phyloP scores from a whole-genome alignment of 1,140 invertebrate species.

The Drosophila parvula region DNA sequence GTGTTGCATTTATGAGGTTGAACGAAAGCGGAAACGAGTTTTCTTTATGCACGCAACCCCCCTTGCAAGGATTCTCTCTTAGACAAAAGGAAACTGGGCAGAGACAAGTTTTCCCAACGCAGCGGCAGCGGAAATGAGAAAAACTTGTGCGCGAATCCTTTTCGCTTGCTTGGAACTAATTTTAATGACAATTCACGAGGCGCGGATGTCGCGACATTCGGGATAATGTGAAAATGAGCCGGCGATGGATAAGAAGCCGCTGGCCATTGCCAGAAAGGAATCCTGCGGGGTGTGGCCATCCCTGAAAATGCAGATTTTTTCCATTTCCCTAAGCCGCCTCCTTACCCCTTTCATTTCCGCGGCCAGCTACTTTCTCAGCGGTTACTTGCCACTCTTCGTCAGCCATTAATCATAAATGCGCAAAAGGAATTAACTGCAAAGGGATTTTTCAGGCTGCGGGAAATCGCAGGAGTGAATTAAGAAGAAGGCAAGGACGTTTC shows the following conservation, averaged over 20 bases:
- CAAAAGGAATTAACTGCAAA: not conserved
- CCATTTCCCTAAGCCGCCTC: constrained; percentile 33
- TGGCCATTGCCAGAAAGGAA: constrained; percentile 15
- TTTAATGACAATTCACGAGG: constrained; percentile 80
- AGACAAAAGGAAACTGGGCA: constrained; percentile 67
- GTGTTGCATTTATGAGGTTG: constrained; percentile 72
- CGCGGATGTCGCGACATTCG: constrained; percentile 53
- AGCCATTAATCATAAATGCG: constrained; percentile 59
- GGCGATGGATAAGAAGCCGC: constrained; percentile 2
- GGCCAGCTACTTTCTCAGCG: constrained; percentile 47
- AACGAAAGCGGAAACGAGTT: constrained; percentile 66
- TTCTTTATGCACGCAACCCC: constrained; percentile 23
- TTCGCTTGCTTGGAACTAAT: constrained; percentile 64
- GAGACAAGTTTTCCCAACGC: constrained; percentile 64
- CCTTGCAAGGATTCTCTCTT: constrained; percentile 5
- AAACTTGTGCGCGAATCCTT: constrained; percentile 63
- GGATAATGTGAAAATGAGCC: constrained; percentile 48
- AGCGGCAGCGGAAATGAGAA: constrained; percentile 67
- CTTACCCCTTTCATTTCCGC: constrained; percentile 26
- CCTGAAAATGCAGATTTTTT: constrained; percentile 52
- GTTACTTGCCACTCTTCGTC: constrained; percentile 20
- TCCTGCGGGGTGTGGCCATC: constrained; percentile 33
- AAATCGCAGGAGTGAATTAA: not conserved
- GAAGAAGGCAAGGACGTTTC: not conserved
- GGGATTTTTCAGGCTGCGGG: not conserved